Conservation (phyloP, 1,140 invertebrate genomes). For the Aphis gossypii region DNA sequence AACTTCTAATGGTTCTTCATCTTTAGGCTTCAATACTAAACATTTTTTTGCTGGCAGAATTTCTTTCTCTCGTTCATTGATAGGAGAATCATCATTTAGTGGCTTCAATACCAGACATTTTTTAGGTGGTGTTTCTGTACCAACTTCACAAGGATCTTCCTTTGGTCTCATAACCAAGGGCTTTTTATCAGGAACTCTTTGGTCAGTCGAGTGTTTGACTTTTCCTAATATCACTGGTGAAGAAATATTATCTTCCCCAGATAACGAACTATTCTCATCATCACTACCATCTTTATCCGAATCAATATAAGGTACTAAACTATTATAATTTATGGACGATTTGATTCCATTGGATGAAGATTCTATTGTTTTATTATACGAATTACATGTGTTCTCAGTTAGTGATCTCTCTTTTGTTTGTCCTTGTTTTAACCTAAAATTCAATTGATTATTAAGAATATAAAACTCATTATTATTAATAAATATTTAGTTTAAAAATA, state of each 20-base stretch:
- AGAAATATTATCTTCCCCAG: slow-evolving; percentile 28
- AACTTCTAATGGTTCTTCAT: slow-evolving; percentile 34
- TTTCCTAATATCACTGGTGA: not conserved
- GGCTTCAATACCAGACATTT: slow-evolving; percentile 50
- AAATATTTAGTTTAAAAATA: not conserved
- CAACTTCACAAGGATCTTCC: not conserved
- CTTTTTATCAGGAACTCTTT: slow-evolving; percentile 54
- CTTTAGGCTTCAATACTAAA: slow-evolving; percentile 47
- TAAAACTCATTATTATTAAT: not conserved
- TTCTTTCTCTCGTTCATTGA: not conserved
- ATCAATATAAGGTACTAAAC: slow-evolving; percentile 56
- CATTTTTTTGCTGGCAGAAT: slow-evolving; percentile 27
- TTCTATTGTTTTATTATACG: slow-evolving; percentile 26
- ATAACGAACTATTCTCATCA: slow-evolving; percentile 49
- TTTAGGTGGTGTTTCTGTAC: slow-evolving; percentile 33
- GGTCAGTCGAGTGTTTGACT: not conserved
- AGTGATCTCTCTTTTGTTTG: slow-evolving; percentile 33
- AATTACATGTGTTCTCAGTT: not conserved
- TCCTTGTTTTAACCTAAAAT: slow-evolving; percentile 46
- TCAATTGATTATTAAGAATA: not conserved
- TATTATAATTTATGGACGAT: slow-evolving; percentile 27
- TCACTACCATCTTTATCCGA: slow-evolving; percentile 57
- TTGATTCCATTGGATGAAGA: not conserved
- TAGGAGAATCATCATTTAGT: slow-evolving; percentile 22
- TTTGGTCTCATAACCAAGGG: not conserved